phyloP scores from a whole-genome alignment of 2,113 vertebrate genomes.

The Malurus alboscapulatus region DNA sequence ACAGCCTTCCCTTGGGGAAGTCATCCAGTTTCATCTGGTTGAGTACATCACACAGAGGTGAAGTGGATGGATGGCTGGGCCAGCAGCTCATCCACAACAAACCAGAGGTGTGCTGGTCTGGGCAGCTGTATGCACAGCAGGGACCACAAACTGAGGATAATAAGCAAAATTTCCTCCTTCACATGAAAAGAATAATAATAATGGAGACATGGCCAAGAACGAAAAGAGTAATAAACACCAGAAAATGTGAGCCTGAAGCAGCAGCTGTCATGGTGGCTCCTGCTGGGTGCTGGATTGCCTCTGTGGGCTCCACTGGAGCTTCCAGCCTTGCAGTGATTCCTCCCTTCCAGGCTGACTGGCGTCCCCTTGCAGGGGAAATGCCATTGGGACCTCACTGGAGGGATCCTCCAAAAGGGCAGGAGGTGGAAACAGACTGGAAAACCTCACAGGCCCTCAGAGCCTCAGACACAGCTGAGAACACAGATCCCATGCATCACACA shows the following conservation, averaged over 20 bases:
- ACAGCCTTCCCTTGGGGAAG: background rate
- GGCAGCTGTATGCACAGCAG: background rate
- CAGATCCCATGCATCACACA: fast-evolving
- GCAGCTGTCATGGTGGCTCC: background rate
- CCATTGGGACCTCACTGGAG: background rate
- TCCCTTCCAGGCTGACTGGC: background rate
- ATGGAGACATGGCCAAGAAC: background rate
- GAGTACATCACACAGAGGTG: background rate
- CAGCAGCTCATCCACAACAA: background rate
- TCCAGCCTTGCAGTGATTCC: background rate
- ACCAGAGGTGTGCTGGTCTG: fast-evolving
- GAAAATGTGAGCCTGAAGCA: background rate
- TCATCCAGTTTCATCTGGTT: background rate
- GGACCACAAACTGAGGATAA: background rate
- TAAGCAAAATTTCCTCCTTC: background rate
- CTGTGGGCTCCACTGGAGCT: background rate
- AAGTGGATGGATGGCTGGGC: background rate
- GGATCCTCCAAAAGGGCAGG: background rate
- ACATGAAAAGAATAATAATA: background rate
- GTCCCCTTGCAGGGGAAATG: background rate
- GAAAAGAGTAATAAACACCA: background rate
- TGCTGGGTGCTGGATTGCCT: fast-evolving
- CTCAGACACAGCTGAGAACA: background rate
- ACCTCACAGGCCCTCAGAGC: background rate
- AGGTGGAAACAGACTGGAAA: background rate